Conservation (phyloP, 2,888 invertebrate genomes). For the Rhamphomyia laevipes region DNA sequence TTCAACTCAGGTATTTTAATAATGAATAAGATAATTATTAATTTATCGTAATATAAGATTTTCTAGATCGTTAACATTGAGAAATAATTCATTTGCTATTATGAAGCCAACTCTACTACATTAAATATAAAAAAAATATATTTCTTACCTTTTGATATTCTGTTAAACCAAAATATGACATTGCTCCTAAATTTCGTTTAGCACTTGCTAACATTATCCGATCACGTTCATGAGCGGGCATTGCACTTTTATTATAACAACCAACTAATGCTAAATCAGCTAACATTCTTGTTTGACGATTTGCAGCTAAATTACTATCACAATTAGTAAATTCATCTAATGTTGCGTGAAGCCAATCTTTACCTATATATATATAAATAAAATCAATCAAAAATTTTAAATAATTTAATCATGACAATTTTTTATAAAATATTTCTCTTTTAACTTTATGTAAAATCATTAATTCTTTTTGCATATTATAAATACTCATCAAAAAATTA, state of each 20-base stretch:
- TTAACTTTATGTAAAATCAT: no score
- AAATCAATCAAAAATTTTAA: neutral
- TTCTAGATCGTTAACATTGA: no score
- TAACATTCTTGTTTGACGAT: constrained; percentile 95
- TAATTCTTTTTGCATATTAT: no score
- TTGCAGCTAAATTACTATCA: constrained; percentile 86
- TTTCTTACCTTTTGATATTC: constrained; percentile 75
- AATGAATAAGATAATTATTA: no score
- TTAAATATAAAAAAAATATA: no score
- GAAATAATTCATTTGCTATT: no score
- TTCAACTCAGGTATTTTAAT: no score
- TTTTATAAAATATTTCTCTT: no score
- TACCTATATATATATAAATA: no score
- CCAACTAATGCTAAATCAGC: constrained; percentile 90
- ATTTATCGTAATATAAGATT: no score
- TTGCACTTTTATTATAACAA: constrained; percentile 81
- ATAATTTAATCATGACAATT: neutral
- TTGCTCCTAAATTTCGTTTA: constrained; percentile 83
- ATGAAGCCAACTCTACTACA: no score
- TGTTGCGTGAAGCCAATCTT: constrained; percentile 80
- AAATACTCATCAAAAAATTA: neutral
- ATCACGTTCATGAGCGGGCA: constrained; percentile 63
- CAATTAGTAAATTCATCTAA: constrained; percentile 86
- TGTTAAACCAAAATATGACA: constrained; percentile 96
- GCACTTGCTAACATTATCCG: constrained; percentile 87